A percentile compares a stretch with the other conserved stretches of the same genome.
These are phyloP conservation scores for Diacarnus erythraeanus DNA, from an alignment of 37 sponge, comb jelly and placozoan species.

Conservation along the genomic window DNA sequence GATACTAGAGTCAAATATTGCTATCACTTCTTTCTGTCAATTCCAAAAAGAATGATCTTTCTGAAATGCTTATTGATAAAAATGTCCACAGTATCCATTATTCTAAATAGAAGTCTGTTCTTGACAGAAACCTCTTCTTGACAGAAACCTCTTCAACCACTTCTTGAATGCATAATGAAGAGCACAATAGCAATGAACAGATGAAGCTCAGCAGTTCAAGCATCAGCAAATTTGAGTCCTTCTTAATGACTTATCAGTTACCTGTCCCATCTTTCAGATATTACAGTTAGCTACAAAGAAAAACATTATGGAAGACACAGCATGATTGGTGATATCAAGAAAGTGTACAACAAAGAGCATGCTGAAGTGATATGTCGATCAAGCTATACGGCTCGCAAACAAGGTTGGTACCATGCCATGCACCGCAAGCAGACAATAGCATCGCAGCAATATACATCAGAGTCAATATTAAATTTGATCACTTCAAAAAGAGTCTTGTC, in stretches of 20 bases:
- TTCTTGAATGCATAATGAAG: neutral
- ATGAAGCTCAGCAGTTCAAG: neutral
- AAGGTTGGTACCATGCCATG: neutral
- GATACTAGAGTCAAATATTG: too few species aligned
- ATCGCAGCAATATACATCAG: neutral
- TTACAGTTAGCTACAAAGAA: neutral
- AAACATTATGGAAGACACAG: neutral
- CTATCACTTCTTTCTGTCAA: constrained; percentile 36
- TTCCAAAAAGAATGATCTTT: constrained; percentile 24
- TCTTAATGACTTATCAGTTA: neutral
- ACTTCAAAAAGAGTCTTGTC: neutral
- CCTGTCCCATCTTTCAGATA: neutral
- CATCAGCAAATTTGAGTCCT: neutral
- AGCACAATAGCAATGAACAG: neutral
- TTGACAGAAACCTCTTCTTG: neutral
- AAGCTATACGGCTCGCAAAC: neutral
- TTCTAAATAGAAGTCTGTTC: too few species aligned
- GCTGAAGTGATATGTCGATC: neutral
- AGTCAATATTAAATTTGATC: neutral
- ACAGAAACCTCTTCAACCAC: too few species aligned
- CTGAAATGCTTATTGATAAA: neutral
- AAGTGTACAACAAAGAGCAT: neutral
- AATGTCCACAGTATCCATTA: neutral
- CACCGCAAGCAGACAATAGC: neutral
- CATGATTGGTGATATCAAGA: neutral